Conservation (phyloP, 2,888 invertebrate genomes). For the Sarcophaga subvicina region DNA sequence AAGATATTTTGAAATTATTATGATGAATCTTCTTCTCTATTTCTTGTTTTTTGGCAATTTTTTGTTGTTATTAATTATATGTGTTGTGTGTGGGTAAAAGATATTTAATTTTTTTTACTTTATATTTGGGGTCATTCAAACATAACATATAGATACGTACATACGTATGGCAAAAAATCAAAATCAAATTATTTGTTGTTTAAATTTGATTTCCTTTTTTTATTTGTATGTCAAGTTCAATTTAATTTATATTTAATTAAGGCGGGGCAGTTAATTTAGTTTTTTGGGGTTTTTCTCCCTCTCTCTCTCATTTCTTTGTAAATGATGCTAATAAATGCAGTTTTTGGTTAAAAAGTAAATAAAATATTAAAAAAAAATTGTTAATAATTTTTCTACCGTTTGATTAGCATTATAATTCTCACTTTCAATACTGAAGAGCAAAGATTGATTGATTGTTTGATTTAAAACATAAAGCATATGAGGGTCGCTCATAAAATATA, state of each 20-base stretch:
- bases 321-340: slow-evolving; percentile 5
- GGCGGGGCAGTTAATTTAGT: slow-evolving; percentile 34
- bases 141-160: neutral
- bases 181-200: slow-evolving; percentile 27
- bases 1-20: neutral
- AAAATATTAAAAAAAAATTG: neutral
- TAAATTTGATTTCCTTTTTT: slow-evolving; percentile 21
- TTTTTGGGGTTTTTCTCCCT: neutral
- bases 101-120: neutral
- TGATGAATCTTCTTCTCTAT: neutral
- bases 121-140: neutral
- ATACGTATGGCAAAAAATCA: neutral
- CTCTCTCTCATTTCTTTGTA: neutral
- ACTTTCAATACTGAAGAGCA: slow-evolving; percentile 20
- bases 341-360: slow-evolving; percentile 5
- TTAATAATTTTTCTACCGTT: slow-evolving; percentile 22
- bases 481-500: neutral
- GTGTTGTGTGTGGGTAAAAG: too few relatives aligned
- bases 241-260: slow-evolving; percentile 65
- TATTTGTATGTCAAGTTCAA: slow-evolving; percentile 68
- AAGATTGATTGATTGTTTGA: neutral
- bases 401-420: slow-evolving; percentile 41
- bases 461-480: neutral
- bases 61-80: neutral
- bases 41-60: neutral